phyloP scores from a whole-genome alignment of 2,797 vertebrate species.

The Acrossocheilus wenchowensis region DNA sequence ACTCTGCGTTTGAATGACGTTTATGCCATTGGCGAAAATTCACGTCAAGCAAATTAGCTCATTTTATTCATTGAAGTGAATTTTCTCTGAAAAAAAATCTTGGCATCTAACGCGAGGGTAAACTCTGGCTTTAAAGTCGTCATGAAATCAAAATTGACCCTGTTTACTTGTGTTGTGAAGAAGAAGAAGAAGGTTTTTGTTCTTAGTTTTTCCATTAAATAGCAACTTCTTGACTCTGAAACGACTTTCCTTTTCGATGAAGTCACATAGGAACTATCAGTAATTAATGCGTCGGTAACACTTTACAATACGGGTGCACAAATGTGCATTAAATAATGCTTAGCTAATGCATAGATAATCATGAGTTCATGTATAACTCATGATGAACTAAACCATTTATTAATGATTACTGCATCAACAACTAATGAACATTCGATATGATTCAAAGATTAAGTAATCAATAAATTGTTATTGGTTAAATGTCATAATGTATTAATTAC shows the following conservation, averaged over 20 bases:
- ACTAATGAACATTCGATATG: no score
- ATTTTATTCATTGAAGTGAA: background rate
- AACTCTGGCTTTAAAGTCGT: background rate
- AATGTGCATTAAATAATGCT: no score
- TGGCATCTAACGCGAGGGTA: background rate
- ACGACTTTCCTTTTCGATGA: background rate
- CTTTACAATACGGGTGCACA: no score
- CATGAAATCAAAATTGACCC: background rate
- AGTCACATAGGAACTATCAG: no score
- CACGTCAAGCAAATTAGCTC: background rate
- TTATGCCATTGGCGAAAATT: background rate
- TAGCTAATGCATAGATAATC: no score
- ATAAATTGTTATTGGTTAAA: no score
- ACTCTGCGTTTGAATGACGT: conserved; percentile 5
- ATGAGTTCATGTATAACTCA: no score
- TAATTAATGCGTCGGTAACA: background rate
- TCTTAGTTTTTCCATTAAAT: background rate
- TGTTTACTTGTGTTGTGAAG: background rate
- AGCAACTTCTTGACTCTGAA: background rate
- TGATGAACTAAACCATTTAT: no score
- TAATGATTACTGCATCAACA: no score
- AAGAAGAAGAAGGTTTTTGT: background rate
- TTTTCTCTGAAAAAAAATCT: background rate
- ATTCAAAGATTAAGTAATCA: no score
- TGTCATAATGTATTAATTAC: no score